phyloP scores from a whole-genome alignment of 2,888 invertebrate species.

The Steromphala cineraria region DNA sequence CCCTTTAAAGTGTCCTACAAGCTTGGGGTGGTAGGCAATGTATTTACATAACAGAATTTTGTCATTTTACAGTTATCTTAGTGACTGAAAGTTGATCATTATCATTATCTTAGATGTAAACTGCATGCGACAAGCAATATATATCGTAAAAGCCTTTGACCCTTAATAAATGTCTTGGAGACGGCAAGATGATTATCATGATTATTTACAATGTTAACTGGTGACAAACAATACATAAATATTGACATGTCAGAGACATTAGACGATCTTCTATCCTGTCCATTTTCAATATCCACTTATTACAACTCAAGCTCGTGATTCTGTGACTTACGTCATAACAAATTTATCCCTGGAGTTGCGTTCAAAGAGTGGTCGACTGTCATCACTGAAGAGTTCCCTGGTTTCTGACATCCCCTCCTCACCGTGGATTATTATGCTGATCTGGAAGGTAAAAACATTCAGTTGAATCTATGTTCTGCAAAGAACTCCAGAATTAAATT shows the following conservation, averaged over 20 bases:
- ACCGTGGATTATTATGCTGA: slow-evolving; percentile 75
- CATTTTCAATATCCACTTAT: too few species aligned
- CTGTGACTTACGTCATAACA: slow-evolving; percentile 72
- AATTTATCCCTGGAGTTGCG: slow-evolving; percentile 74
- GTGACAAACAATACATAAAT: not conserved
- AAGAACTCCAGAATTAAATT: not conserved
- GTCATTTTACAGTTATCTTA: too few species aligned
- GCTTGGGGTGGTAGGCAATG: too few species aligned
- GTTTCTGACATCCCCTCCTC: slow-evolving; percentile 75
- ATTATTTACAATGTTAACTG: not conserved
- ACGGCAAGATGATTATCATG: not conserved
- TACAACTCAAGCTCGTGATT: too few species aligned
- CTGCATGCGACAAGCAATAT: too few species aligned
- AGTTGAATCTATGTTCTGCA: not conserved
- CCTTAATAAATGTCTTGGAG: too few species aligned
- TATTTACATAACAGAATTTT: too few species aligned
- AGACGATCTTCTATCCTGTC: not conserved
- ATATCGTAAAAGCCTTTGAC: too few species aligned
- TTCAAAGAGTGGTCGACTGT: slow-evolving; percentile 69
- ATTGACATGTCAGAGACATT: too few species aligned
- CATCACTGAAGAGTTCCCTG: slow-evolving; percentile 71
- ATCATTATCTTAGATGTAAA: too few species aligned
- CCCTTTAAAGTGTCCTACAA: too few species aligned
- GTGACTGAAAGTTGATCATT: too few species aligned
- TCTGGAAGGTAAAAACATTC: slow-evolving; percentile 52